These are phyloP conservation scores for Caenorhabditis panamensis DNA, from an alignment of 2,888 invertebrate species.

Conservation along the genomic window DNA sequence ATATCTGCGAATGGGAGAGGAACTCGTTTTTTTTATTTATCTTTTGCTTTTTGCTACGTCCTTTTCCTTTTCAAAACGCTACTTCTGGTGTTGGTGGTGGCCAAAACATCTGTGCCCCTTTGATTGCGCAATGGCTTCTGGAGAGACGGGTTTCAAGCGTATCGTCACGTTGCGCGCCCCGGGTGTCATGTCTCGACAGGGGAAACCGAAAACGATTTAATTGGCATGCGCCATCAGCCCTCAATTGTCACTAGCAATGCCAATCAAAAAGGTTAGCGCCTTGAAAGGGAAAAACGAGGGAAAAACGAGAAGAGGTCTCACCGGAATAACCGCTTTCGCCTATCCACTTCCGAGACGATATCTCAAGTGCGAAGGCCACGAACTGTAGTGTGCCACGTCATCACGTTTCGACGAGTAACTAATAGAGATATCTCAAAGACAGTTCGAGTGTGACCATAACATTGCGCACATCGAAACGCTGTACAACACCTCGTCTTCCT, in stretches of 20 bases:
- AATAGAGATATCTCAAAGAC: no score
- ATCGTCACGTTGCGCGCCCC: slow-evolving; percentile 42
- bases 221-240: slow-evolving; percentile 14
- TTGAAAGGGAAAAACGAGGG: slow-evolving; percentile 49
- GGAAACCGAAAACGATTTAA: slow-evolving; percentile 33
- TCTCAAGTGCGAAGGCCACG: slow-evolving; percentile 33
- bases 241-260: slow-evolving; percentile 33
- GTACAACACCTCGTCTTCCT: slow-evolving; percentile 49
- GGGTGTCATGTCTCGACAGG: slow-evolving; percentile 39
- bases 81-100: slow-evolving; percentile 9
- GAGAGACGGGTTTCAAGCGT: slow-evolving; percentile 47
- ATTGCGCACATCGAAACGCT: slow-evolving; percentile 1
- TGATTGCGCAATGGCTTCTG: slow-evolving; percentile 52
- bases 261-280: slow-evolving; percentile 50
- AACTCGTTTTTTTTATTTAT: slow-evolving; percentile 55
- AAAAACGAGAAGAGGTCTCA: slow-evolving; percentile 42
- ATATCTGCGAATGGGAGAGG: slow-evolving; percentile 34
- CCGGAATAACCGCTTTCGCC: slow-evolving; percentile 48
- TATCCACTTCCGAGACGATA: slow-evolving; percentile 9
- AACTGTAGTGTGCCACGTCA: slow-evolving; percentile 43
- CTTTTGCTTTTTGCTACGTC: slow-evolving; percentile 48
- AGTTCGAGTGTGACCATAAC: slow-evolving; percentile 51
- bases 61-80: slow-evolving; percentile 48
- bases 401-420: slow-evolving; percentile 22
- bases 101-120: slow-evolving; percentile 46